Percentiles rank a stretch among this genome's conserved stretches.
These are phyloP conservation scores for Penaeus vannamei DNA, from an alignment of 1,140 invertebrate species.

Conservation along the genomic window DNA sequence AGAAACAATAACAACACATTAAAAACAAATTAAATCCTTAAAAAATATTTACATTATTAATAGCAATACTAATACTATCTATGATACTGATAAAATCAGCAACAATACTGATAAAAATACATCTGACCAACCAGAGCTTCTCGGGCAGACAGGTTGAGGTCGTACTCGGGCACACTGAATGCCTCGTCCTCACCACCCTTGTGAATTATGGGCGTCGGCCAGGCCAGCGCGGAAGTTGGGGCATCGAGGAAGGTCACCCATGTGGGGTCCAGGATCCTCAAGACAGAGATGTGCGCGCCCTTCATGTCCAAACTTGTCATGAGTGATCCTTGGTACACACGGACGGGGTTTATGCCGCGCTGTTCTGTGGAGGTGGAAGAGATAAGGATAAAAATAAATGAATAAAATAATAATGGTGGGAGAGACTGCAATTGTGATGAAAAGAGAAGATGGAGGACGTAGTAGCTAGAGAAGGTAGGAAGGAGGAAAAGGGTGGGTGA, in stretches of 20 bases:
- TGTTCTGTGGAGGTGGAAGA: not conserved
- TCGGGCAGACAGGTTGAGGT: not conserved
- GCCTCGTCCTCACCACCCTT: not conserved
- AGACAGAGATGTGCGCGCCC: constrained; percentile 83
- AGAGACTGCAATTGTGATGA: too few relatives aligned
- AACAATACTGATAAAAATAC: too few relatives aligned
- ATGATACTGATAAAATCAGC: too few relatives aligned
- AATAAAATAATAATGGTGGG: not conserved
- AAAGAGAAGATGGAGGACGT: not conserved
- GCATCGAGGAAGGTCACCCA: constrained; percentile 77
- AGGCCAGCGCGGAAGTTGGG: constrained; percentile 76
- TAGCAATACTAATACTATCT: too few relatives aligned
- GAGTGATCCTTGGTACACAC: constrained; percentile 81
- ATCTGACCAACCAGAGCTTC: constrained; percentile 3
- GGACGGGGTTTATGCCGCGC: constrained; percentile 71
- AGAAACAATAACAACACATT: too few relatives aligned
- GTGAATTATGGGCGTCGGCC: constrained; percentile 73
- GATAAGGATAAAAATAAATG: not conserved
- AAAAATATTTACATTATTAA: too few relatives aligned
- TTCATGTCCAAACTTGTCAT: constrained; percentile 88
- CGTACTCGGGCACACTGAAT: not conserved
- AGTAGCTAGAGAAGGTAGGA: not conserved
- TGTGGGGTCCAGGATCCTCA: constrained; percentile 70
- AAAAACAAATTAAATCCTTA: too few relatives aligned
- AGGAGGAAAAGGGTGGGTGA: not conserved